Base-by-base conservation (phyloP, 1,140 invertebrate species). In the Pantala flavescens region DNA sequence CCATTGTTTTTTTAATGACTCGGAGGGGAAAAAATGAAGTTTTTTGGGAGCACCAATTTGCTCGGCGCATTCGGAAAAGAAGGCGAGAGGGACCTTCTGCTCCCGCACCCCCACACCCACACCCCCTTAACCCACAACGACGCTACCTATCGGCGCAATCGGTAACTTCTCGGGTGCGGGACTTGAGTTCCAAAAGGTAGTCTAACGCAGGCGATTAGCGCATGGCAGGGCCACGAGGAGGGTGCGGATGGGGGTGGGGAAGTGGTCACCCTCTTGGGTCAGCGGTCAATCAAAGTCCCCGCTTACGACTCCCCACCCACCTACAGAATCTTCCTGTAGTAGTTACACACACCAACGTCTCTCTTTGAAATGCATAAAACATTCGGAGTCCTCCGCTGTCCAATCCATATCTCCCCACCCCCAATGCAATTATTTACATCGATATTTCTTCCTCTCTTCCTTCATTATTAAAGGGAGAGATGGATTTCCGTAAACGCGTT, bases 361-460 rank as follows among this genome's bases (percentile, higher is more conserved):
- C 49, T 63, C 49, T 63, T 63, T 63, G 49, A 63, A 63, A 63
- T 63, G 49, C 49, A 63, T 63, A 63, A 63, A 63, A 63, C 49
- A 63, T 63, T 63, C 12, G 49, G 49, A 36, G 28, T 36, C 3
- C 28, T 36, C 28, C 28, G 28, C 9, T 9, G 28, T 9, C 28
- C 9, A 36, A 36, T 36, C 28, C 28, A 36, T 36, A 2, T 36
- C 28, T 36, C 28, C n/a, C 9, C 28, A 36, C 28, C 28, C 28
- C 28, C 28, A 2, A 9, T 9, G 2, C 28, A 5, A 2, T 36
- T 9, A 36, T 36, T 36, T 36, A 5, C 28, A 36, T 36, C 28
- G 3, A 36, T 36, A 9, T 36, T 36, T 36, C 28, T 36, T 9
- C 28, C 28, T 36, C 2, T 36, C 2, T 9, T 36, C 28, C 9